A percentile compares a stretch with the other conserved stretches of the same genome.
These are phyloP conservation scores for Aspidiotus destructor DNA, from an alignment of 2,888 invertebrate species.

Conservation along the genomic window DNA sequence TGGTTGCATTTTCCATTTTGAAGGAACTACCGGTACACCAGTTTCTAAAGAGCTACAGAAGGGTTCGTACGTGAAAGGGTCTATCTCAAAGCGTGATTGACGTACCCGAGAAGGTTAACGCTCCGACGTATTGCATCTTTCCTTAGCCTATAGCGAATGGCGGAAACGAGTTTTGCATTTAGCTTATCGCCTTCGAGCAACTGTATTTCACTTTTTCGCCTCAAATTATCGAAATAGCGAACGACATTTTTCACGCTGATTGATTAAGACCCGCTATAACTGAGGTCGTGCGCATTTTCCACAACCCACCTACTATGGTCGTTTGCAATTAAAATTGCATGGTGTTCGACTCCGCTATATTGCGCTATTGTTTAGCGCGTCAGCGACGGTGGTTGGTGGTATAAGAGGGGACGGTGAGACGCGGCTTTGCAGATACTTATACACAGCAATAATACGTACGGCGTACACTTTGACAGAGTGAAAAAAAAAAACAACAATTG, in stretches of 20 bases:
- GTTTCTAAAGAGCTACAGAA: too few relatives aligned
- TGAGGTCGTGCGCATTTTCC: neutral
- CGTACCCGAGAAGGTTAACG: too few relatives aligned
- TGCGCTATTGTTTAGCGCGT: conserved; percentile 3
- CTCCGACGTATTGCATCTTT: too few relatives aligned
- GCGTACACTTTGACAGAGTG: conserved; percentile 7
- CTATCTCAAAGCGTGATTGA: too few relatives aligned
- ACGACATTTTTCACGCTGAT: conserved; percentile 2
- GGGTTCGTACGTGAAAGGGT: too few relatives aligned
- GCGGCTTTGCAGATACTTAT: neutral
- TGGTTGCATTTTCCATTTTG: too few relatives aligned
- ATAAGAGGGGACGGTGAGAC: neutral
- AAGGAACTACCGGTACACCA: too few relatives aligned
- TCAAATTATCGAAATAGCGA: neutral
- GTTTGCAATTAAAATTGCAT: conserved; percentile 2
- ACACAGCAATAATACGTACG: neutral
- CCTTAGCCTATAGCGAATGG: too few relatives aligned
- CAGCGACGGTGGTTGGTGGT: neutral
- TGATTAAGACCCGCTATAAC: neutral
- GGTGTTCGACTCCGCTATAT: conserved; percentile 5
- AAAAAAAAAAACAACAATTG: conserved; percentile 20
- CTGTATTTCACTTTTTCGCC: too few relatives aligned
- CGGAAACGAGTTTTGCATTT: too few relatives aligned
- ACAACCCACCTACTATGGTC: conserved; percentile 1
- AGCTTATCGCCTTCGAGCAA: too few relatives aligned